Conservation (phyloP, 2,797 vertebrate genomes). For the Hippopotamyrus pictus region DNA sequence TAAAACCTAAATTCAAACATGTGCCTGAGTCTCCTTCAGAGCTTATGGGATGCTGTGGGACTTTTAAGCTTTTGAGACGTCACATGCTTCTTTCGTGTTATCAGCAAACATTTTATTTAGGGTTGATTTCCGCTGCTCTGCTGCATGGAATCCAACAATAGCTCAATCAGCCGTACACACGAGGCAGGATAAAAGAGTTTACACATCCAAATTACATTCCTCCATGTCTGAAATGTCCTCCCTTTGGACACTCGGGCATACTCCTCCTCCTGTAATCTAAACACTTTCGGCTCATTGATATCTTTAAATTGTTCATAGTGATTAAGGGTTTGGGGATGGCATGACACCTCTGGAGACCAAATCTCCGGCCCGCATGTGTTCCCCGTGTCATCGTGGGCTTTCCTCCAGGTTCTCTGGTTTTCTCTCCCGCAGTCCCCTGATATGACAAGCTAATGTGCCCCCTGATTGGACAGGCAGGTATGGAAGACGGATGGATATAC, state of each 20-base stretch:
- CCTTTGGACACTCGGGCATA: neutral
- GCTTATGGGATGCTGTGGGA: neutral
- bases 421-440: neutral
- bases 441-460: neutral
- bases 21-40: neutral
- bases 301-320: neutral
- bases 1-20: neutral
- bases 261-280: neutral
- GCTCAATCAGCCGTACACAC: conserved; percentile 14
- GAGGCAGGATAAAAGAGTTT: conserved; percentile 31
- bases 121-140: neutral
- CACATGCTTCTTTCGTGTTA: neutral
- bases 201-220: conserved; percentile 36
- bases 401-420: neutral
- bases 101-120: neutral
- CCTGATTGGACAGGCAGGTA: neutral
- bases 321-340: neutral
- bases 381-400: neutral
- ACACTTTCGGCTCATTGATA: neutral
- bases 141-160: neutral
- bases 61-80: neutral
- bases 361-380: neutral
- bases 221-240: conserved; percentile 39
- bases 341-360: neutral
- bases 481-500: neutral